Conservation (phyloP, 2,888 invertebrate species). For the Emesis furor region DNA sequence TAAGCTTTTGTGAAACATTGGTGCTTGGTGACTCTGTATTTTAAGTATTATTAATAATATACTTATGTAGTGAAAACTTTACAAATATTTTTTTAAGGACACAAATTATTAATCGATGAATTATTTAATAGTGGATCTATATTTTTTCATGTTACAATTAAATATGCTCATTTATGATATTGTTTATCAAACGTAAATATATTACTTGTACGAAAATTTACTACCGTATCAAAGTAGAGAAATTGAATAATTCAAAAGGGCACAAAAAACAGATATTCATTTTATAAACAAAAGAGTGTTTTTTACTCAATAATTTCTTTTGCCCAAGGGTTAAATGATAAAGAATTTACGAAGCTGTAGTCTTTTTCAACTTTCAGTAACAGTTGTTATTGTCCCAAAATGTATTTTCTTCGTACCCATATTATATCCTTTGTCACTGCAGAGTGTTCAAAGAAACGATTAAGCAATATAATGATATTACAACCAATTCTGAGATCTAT, state of each 20-base stretch:
- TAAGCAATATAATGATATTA: slow-evolving; percentile 36
- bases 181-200: too few species aligned
- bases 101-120: too few species aligned
- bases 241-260: neutral
- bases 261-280: slow-evolving; percentile 27
- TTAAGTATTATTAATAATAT: too few species aligned
- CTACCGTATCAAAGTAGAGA: neutral
- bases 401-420: slow-evolving; percentile 62
- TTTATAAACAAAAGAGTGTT: slow-evolving; percentile 53
- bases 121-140: too few species aligned
- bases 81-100: too few species aligned
- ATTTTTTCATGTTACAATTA: too few species aligned
- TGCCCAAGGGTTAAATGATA: slow-evolving; percentile 57
- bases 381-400: slow-evolving; percentile 50
- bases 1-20: too few species aligned
- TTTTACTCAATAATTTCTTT: slow-evolving; percentile 62
- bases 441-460: slow-evolving; percentile 55
- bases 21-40: too few species aligned
- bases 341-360: slow-evolving; percentile 66
- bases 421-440: slow-evolving; percentile 44
- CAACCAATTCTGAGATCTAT: slow-evolving; percentile 41
- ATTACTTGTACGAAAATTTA: neutral
- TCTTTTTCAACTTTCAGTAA: slow-evolving; percentile 55
- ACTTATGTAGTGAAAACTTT: too few species aligned
- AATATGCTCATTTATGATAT: too few species aligned